Evolutionary conservation across 1,140 invertebrate genomes (phyloP), one percentile per base, ranked within the genome.

Genomic region (Drosophila baimaii): DNA sequence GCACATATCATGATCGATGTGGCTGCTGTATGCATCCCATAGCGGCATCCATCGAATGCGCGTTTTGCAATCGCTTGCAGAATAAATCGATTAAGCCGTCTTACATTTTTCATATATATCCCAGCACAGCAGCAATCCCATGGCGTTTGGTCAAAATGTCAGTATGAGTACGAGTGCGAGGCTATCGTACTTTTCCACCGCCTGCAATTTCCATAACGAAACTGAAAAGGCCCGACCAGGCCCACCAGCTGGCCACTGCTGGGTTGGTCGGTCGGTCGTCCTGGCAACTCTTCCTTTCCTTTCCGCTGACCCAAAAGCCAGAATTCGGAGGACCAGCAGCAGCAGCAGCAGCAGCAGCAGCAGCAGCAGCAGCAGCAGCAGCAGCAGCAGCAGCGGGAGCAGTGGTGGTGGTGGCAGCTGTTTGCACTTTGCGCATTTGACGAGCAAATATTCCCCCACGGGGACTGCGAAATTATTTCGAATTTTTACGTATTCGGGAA

Each of bases 391-490:
- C n/a, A 13, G 21, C 6, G 21, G 21, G 43, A 35, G n/a, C n/a
- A n/a, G n/a, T n/a, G n/a, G n/a, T n/a, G n/a, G n/a, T 19, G 23
- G 12, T 13, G 27, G 49, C 65, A 41, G 27, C 49, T 71, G 68
- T 70, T 70, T 71, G 68, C 49, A 39, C 27, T 71, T 71, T 71
- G 41, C 65, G 49, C 68, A 71, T 70, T 70, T 70, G 66, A 57
- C 23, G 41, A 69, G 47, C 43, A 33, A 63, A 39, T 17, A 31
- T 41, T 65, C 49, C 49, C 49, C 27, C 12, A 3, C 39, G 19
- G 37, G 21, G 10, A 19, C 29, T 44, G 65, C 15, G 46, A 55
- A 39, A 39, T 57, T 47, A 71, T 57, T 47, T 47, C 12, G 25
- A 46, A 56, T 56, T 46, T 68, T 54, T 12, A 12, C 27, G 19